A percentile compares a stretch with the other conserved stretches of the same genome.
Evolutionary conservation across 1,140 invertebrate species (phyloP).

Genomic region (Zophobas morio): DNA sequence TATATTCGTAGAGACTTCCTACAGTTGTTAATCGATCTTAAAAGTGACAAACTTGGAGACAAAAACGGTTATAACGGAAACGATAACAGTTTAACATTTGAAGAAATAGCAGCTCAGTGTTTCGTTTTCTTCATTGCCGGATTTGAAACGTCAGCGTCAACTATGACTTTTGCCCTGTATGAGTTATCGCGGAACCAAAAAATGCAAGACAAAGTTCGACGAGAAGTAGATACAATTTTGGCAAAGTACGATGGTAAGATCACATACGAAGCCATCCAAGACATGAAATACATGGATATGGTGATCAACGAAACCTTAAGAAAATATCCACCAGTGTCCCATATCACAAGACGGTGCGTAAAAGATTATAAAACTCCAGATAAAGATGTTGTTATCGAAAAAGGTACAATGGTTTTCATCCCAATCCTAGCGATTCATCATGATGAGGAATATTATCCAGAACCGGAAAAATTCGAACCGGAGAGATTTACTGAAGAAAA

Average conservation of each 20-base stretch:
- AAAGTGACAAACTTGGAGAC: conserved; percentile 17
- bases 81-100: not conserved
- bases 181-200: conserved; percentile 72
- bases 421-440: conserved; percentile 72
- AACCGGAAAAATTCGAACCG: conserved; percentile 78
- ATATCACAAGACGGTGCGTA: conserved; percentile 65
- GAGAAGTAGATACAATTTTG: conserved; percentile 69
- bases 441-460: conserved; percentile 75
- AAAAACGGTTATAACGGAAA: not conserved
- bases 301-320: conserved; percentile 68
- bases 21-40: conserved; percentile 50
- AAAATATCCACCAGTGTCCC: conserved; percentile 67
- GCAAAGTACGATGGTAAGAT: conserved; percentile 53
- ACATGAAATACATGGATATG: conserved; percentile 68
- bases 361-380: conserved; percentile 65
- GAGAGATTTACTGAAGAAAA: conserved; percentile 74
- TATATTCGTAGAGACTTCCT: conserved; percentile 55
- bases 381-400: conserved; percentile 62
- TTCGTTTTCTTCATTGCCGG: conserved; percentile 73
- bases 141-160: conserved; percentile 75
- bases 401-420: conserved; percentile 66
- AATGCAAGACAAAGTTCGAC: conserved; percentile 69
- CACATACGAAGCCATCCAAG: conserved; percentile 66
- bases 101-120: conserved; percentile 68
- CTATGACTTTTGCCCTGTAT: conserved; percentile 70